Base-by-base conservation (phyloP, 2,113 vertebrate species). In the Terrapene triunguis region DNA sequence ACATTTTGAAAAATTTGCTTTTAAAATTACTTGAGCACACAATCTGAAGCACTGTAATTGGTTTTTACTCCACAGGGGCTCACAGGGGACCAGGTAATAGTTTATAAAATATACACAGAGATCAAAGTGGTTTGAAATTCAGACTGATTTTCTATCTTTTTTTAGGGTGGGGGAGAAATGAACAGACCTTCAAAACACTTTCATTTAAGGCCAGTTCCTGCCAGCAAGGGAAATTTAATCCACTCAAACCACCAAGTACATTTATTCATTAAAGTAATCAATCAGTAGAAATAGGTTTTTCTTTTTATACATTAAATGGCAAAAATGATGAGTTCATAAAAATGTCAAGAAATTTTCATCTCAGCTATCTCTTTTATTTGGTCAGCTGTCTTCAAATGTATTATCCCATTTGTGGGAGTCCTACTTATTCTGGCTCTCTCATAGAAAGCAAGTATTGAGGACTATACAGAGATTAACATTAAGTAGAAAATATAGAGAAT, bases 191-290 rank as follows among this genome's bases (percentile, higher is more conserved):
- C 72, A 95, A 97, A 95, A 97, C 55, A 82, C 87, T 98, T 98
- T 97, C 91, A 95, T 95, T 95, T 94, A 96, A 95, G 88, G 82
- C 86, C 72, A 88, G 89, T 96, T 98, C 93, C 95, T 97, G 92
- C 95, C 82, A 97, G 95, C 93, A 96, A 97, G 96, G 97, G 95
- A 97, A 98, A 98, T 97, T 97, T 97, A 98, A 98, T 97, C 89
- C 57, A 94, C 97, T 97, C 94, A 82, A 96, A 74, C 80, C 92
- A 96, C 89, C 96, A 97, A 94, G 97, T 97, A 92, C 96, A 97
- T 97, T 98, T 98, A 98, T 98, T 98, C 97, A 98, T 98, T 98
- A 98, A 97, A 97, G 94, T 98, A 97, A 98, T 98, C 97, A 97
- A 97, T 98, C 97, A 98, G 93, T 85, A 82, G 94, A 89, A 97